Evolutionary conservation across 2,113 vertebrate genomes (phyloP), one percentile per base, ranked within the genome.

Genomic region (Orcinus orca): DNA sequence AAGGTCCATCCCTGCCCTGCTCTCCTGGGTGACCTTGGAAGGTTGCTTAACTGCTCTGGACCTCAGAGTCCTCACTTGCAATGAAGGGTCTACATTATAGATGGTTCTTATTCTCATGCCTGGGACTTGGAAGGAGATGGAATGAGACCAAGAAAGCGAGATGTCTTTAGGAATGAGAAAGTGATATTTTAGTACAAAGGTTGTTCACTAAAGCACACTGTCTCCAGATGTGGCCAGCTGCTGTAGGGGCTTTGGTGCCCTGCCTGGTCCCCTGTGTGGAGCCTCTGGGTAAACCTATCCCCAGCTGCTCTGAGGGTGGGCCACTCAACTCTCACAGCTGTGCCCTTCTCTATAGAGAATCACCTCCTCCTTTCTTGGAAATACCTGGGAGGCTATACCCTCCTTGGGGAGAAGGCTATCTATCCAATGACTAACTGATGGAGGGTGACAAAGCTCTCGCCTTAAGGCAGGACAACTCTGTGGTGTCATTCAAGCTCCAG

Each of bases 231-330:
- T 4, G 33, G 53, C 36, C 70, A 26, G 23, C 23, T 1, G 3
- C 12, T 8, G 0, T 6, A 1, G 6, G 25, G 12, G 36, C 10
- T 31, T 18, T 73, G 47, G 20, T 23, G 14, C 4, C 26, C n/a
- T 5, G 1, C 14, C 36, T 12, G 23, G 53, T 5, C 7, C 1
- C 5, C 63, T 20, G 50, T 21, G 38, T 2, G 2, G 17, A 82
- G 44, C 8, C 17, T 8, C 9, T 26, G 4, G 7, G 12, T 44
- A 20, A 15, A 9, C 31, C 31, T 20, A 25, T 23, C 65, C 14
- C 26, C 6, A 53, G 63, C 44, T 65, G 67, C 36, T 31, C 14
- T 20, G 68, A 65, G 29, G 6, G 1, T 26, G 23, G 17, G 25
- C 65, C 38, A 26, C 82, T 41, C 29, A 76, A 5, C 7, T 29